Evolutionary conservation across 2,888 invertebrate genomes (phyloP), one percentile per base, ranked within the genome.

Genomic region (Oscheius sp.): DNA sequence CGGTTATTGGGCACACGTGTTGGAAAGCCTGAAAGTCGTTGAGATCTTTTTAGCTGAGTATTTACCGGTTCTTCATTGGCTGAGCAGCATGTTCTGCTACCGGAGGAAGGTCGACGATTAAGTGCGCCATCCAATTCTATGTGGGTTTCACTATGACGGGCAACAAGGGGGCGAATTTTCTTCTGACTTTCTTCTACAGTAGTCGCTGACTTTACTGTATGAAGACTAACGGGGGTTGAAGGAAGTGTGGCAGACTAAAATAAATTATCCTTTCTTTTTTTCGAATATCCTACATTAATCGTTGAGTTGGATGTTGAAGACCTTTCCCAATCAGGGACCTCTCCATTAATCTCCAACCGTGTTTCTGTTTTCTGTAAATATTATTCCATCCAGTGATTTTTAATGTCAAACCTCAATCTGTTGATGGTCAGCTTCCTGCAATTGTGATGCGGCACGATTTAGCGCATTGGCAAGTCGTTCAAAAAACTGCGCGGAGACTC

Each of bases 401-500:
- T 13, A n/a, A 25, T 18, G 46, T 18, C 18, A 23, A 16, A 78
- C 80, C 79, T 83, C 83, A 12, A 83, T 74, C 23, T 77, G 76
- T 25, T 79, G 69, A 77, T 83, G 83, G 59, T 83, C 83, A n/a
- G 75, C 72, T 56, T 83, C 83, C 41, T 83, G 83, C 52, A 83
- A 72, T 64, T 80, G 78, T 43, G 75, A 73, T 9, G 83, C 83
- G 0, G 83, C 78, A 27, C 79, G 77, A 45, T 81, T 83, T 76
- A 83, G 71, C 9, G 81, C 72, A 69, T 83, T 81, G 9, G 83
- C 83, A 18, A 83, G 71, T 70, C 78, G 69, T 70, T 83, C 83
- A 69, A 83, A 83, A 72, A 76, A 83, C 41, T 78, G 66, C 1
- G 81, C 81, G 7, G 83, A 79, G 21, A 83, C 81, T 71, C 83